Evolutionary conservation across 2,888 invertebrate species (phyloP).

Genomic region (Unio pictorum): DNA sequence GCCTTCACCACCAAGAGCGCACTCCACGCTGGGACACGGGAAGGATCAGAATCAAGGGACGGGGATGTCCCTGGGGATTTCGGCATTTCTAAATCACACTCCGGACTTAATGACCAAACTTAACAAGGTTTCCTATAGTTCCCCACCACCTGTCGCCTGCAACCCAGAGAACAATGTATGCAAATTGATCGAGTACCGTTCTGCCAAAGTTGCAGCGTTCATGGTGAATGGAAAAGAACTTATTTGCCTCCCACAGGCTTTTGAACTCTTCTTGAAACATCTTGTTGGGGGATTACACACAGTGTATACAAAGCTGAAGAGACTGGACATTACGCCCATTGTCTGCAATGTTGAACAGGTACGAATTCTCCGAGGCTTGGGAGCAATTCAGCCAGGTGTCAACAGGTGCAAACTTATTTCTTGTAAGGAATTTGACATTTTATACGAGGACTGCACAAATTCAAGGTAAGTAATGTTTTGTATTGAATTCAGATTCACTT

Average conservation of each 20-base stretch:
- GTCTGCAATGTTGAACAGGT: constrained; percentile 99
- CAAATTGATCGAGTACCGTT: constrained; percentile 89
- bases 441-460: constrained; percentile 99
- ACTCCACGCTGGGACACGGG: too few relatives aligned
- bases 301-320: constrained; percentile 98
- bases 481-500: too few relatives aligned
- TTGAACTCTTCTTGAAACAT: constrained; percentile 98
- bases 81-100: constrained; percentile 43
- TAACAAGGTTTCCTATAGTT: constrained; percentile 61
- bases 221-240: constrained; percentile 96
- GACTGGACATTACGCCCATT: constrained; percentile 97
- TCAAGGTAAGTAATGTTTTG: constrained; percentile 86
- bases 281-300: constrained; percentile 99
- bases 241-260: constrained; percentile 98
- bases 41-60: constrained; percentile 17
- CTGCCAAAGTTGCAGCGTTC: constrained; percentile 98
- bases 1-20: too few relatives aligned
- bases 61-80: constrained; percentile 42
- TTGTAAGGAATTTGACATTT: constrained; percentile 98
- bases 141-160: constrained; percentile 68
- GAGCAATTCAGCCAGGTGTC: constrained; percentile 99
- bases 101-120: constrained; percentile 49
- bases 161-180: constrained; percentile 76
- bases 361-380: constrained; percentile 95
- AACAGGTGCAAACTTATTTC: constrained; percentile 99